Evolutionary conservation across 2,888 invertebrate species (phyloP).

Genomic region (Empis stercorea): DNA sequence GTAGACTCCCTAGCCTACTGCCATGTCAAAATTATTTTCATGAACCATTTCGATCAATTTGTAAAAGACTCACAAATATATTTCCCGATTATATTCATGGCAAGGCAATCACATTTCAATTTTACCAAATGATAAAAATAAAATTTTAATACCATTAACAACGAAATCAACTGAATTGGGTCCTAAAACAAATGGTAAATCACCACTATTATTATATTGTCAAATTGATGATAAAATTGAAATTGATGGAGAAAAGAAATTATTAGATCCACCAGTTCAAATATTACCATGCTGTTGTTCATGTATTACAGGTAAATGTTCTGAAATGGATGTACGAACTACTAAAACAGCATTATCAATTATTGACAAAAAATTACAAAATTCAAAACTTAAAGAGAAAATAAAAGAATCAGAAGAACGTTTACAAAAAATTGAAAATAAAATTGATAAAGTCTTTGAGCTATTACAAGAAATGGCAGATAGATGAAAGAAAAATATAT

Average conservation of each 20-base stretch:
- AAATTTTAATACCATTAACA: slow-evolving; percentile 40
- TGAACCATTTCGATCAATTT: slow-evolving; percentile 26
- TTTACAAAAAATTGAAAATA: slow-evolving; percentile 26
- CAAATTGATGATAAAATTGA: slow-evolving; percentile 15
- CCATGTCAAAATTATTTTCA: slow-evolving; percentile 50
- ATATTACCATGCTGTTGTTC: slow-evolving; percentile 28
- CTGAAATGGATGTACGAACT: slow-evolving; percentile 46
- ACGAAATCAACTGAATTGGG: slow-evolving; percentile 33
- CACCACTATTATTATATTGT: slow-evolving; percentile 24
- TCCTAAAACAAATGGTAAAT: slow-evolving; percentile 27
- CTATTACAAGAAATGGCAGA: slow-evolving; percentile 22
- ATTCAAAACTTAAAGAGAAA: slow-evolving; percentile 26
- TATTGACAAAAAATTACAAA: slow-evolving; percentile 37
- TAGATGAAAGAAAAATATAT: too few species aligned
- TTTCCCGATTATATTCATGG: slow-evolving; percentile 53
- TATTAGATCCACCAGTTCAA: slow-evolving; percentile 26
- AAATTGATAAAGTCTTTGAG: slow-evolving; percentile 15
- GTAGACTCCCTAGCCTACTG: too few species aligned
- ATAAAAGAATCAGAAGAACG: slow-evolving; percentile 20
- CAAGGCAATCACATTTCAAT: slow-evolving; percentile 50
- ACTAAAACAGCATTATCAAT: slow-evolving; percentile 45
- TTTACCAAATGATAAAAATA: slow-evolving; percentile 50
- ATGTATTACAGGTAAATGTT: slow-evolving; percentile 26
- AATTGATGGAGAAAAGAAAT: slow-evolving; percentile 19
- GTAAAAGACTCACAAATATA: slow-evolving; percentile 45